Evolutionary conservation across 2,113 vertebrate species (phyloP).

Genomic region (Pardalotus punctatus): DNA sequence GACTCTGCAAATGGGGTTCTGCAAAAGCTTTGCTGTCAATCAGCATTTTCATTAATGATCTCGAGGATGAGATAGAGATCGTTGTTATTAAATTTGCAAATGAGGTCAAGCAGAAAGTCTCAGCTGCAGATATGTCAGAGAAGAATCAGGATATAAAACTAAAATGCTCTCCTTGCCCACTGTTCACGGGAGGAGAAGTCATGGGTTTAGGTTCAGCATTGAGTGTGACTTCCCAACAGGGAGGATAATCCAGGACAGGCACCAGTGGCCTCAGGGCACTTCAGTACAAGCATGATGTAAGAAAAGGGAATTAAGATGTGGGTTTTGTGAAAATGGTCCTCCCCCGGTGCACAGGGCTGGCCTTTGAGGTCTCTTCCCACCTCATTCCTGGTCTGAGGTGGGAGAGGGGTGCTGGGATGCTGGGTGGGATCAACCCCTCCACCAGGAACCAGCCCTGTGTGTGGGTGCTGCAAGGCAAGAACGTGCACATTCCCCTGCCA

Average conservation of each 20-base stretch:
- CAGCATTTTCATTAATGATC: not conserved
- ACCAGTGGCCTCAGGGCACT: fast-evolving
- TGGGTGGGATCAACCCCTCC: not conserved
- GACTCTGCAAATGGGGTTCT: not conserved
- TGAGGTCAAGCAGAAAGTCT: not conserved
- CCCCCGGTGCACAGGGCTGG: not conserved
- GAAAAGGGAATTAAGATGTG: not conserved
- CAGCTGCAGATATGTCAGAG: not conserved
- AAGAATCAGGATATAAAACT: not conserved
- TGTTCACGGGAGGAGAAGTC: not conserved
- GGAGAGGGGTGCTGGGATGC: not conserved
- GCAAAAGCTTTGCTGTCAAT: not conserved
- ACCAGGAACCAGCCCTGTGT: not conserved
- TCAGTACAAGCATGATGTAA: not conserved
- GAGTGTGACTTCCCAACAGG: not conserved
- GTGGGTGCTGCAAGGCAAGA: not conserved
- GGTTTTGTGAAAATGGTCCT: not conserved
- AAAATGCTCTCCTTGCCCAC: not conserved
- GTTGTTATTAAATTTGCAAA: not conserved
- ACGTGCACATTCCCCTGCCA: fast-evolving
- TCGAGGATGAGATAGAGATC: not conserved
- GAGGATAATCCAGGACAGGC: not conserved
- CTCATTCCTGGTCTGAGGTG: not conserved
- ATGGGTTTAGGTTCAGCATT: not conserved
- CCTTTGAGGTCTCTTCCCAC: not conserved